Evolutionary conservation across 2,888 invertebrate species (phyloP).

Genomic region (Epiblema foenella): DNA sequence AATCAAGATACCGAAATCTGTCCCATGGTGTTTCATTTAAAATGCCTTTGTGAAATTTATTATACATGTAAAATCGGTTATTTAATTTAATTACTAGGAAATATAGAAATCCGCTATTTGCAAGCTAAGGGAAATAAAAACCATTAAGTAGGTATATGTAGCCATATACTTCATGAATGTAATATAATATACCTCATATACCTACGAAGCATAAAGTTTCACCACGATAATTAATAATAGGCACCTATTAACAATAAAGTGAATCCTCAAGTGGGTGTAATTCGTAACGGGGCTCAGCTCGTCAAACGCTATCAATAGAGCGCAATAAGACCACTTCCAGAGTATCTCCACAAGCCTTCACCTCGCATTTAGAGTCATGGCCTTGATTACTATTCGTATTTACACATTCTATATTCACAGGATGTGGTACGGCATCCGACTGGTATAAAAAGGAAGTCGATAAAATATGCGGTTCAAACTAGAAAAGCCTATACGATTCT

Average conservation of each 20-base stretch:
- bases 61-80: too few relatives aligned
- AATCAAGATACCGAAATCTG: not conserved
- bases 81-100: too few relatives aligned
- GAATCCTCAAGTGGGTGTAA: constrained; percentile 12
- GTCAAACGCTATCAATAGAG: constrained; percentile 34
- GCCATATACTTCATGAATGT: not conserved
- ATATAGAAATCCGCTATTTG: too few relatives aligned
- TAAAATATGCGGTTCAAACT: not conserved
- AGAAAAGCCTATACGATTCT: not conserved
- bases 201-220: not conserved
- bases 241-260: constrained; percentile 3
- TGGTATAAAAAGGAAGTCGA: not conserved
- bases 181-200: too few relatives aligned
- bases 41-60: not conserved
- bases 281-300: constrained; percentile 15
- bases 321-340: constrained; percentile 25
- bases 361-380: constrained; percentile 26
- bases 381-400: constrained; percentile 14
- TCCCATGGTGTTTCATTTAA: too few relatives aligned
- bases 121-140: too few relatives aligned
- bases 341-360: constrained; percentile 27
- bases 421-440: not conserved
- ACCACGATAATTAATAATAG: constrained; percentile 1
- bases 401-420: constrained; percentile 10
- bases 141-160: not conserved